These are phyloP conservation scores for Bombus confusus DNA, from an alignment of 1,140 invertebrate genomes.

Conservation along the genomic window DNA sequence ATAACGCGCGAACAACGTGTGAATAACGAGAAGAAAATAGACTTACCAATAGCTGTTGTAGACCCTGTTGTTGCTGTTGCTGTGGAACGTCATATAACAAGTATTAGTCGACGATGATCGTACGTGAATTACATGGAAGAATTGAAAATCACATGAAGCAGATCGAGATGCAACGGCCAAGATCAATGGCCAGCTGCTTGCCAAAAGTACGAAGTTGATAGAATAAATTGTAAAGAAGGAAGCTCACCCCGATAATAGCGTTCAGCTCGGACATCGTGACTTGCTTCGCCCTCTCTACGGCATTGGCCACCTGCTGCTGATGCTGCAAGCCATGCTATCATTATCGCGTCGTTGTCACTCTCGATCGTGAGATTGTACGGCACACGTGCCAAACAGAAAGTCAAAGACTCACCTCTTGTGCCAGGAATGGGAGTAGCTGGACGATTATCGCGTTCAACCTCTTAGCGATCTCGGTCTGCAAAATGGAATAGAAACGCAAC, in stretches of 20 bases:
- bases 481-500: constrained; percentile 63
- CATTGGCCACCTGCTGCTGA: constrained; percentile 96
- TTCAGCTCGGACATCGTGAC: constrained; percentile 97
- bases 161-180: background rate
- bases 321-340: constrained; percentile 85
- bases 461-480: constrained; percentile 97
- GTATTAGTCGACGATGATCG: background rate
- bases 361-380: constrained; percentile 73
- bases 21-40: background rate
- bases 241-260: constrained; percentile 92
- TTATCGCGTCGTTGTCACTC: constrained; percentile 81
- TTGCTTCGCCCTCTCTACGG: constrained; percentile 97
- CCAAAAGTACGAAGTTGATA: constrained; percentile 42
- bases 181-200: constrained; percentile 35
- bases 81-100: constrained; percentile 56
- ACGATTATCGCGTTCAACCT: constrained; percentile 95
- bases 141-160: too few relatives aligned
- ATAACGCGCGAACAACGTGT: too few relatives aligned
- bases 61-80: constrained; percentile 80
- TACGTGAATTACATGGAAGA: too few relatives aligned
- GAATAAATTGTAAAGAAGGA: constrained; percentile 62
- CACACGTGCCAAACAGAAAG: constrained; percentile 75
- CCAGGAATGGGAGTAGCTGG: constrained; percentile 95
- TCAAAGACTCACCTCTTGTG: constrained; percentile 88
- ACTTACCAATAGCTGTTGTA: constrained; percentile 79